Conservation (phyloP, 2,797 vertebrate species). For the Poeciliopsis paucimaculata region DNA sequence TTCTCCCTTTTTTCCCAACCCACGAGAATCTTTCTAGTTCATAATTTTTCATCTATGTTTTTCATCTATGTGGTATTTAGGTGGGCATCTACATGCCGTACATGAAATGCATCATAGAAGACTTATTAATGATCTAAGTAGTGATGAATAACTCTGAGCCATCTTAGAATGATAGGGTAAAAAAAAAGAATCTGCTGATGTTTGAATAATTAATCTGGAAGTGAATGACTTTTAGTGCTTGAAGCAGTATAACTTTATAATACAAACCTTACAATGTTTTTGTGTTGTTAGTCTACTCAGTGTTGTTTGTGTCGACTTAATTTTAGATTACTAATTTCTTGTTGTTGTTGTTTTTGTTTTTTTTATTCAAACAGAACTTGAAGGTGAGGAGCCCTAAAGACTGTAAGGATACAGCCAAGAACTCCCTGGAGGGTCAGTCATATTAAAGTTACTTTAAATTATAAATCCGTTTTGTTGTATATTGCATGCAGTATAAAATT, state of each 20-base stretch:
- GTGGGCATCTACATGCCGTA: constrained; percentile 40
- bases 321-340: background rate
- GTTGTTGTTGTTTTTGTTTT: constrained; percentile 8
- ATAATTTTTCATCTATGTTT: constrained; percentile 45
- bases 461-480: background rate
- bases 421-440: constrained; percentile 93
- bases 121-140: constrained; percentile 68
- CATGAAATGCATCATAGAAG: constrained; percentile 58
- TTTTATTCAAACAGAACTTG: constrained; percentile 84
- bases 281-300: constrained; percentile 4
- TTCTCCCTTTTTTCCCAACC: background rate
- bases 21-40: constrained; percentile 11
- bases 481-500: background rate
- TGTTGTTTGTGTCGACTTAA: background rate
- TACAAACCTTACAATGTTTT: constrained; percentile 32
- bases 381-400: constrained; percentile 94
- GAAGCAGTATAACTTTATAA: constrained; percentile 16
- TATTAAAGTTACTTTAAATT: background rate
- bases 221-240: constrained; percentile 50
- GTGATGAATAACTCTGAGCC: constrained; percentile 66
- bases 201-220: constrained; percentile 59
- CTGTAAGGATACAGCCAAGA: constrained; percentile 91
- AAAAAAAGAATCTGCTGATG: constrained; percentile 41
- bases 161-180: constrained; percentile 51
- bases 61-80: constrained; percentile 42